Conservation (phyloP, 1,140 invertebrate genomes). For the Drosophila orosa region DNA sequence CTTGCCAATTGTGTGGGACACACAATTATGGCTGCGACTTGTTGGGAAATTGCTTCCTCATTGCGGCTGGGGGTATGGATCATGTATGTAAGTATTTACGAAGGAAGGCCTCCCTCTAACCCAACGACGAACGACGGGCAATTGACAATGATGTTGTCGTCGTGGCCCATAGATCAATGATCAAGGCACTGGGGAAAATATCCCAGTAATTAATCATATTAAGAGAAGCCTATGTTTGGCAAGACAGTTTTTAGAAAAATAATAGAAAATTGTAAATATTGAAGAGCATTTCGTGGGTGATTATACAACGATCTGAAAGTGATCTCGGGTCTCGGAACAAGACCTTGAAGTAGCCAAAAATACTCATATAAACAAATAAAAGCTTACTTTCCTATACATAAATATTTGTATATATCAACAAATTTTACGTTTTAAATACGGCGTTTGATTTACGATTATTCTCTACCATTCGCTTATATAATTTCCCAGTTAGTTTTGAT, state of each 20-base stretch:
- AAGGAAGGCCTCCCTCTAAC: not conserved
- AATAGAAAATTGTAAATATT: not conserved
- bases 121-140: not conserved
- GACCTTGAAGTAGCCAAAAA: not conserved
- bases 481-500: not conserved
- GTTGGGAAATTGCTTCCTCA: conserved; percentile 44
- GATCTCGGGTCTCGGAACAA: not conserved
- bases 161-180: not conserved
- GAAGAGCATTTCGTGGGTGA: not conserved
- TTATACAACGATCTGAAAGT: not conserved
- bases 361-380: not conserved
- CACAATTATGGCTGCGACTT: conserved; percentile 9
- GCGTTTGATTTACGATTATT: too few species aligned
- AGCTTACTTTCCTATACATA: not conserved
- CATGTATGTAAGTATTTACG: not conserved
- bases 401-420: not conserved
- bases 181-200: conserved; percentile 2
- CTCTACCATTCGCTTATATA: too few species aligned
- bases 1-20: conserved; percentile 30
- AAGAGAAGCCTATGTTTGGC: too few species aligned
- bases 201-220: not conserved
- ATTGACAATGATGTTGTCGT: conserved; percentile 2
- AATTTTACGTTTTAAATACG: not conserved
- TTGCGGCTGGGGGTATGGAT: conserved; percentile 6
- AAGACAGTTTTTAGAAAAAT: too few species aligned